A percentile compares a stretch with the other conserved stretches of the same genome.
phyloP scores from a whole-genome alignment of 2,113 vertebrate genomes.

The Actenoides hombroni region DNA sequence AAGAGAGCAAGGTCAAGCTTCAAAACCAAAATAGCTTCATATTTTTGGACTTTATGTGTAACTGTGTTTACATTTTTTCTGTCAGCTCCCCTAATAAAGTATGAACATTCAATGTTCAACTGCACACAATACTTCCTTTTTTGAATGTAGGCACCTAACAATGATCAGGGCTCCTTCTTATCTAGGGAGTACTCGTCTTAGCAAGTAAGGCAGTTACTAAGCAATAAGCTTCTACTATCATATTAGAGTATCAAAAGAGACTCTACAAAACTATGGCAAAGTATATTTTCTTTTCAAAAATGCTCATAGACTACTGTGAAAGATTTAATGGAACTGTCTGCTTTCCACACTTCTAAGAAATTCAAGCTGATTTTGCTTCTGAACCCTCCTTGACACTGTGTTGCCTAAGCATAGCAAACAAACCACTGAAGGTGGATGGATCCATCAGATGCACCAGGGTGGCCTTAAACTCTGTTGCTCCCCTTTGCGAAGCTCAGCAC shows the following conservation, averaged over 20 bases:
- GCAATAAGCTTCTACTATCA: neutral
- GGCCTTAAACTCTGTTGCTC: neutral
- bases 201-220: neutral
- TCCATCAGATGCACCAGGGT: neutral
- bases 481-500: neutral
- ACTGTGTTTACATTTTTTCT: neutral
- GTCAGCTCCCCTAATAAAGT: neutral
- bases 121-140: neutral
- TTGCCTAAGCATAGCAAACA: neutral
- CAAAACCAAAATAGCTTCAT: neutral
- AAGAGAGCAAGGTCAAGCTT: neutral
- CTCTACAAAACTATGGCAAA: neutral
- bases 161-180: neutral
- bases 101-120: neutral
- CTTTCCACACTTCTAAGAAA: neutral
- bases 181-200: neutral
- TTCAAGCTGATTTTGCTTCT: neutral
- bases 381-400: neutral
- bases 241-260: neutral
- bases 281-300: neutral
- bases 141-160: neutral
- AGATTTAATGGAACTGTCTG: neutral
- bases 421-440: neutral
- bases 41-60: neutral
- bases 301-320: neutral